Evolutionary conservation across 2,888 invertebrate genomes (phyloP).

Genomic region (Pammene fasciana): DNA sequence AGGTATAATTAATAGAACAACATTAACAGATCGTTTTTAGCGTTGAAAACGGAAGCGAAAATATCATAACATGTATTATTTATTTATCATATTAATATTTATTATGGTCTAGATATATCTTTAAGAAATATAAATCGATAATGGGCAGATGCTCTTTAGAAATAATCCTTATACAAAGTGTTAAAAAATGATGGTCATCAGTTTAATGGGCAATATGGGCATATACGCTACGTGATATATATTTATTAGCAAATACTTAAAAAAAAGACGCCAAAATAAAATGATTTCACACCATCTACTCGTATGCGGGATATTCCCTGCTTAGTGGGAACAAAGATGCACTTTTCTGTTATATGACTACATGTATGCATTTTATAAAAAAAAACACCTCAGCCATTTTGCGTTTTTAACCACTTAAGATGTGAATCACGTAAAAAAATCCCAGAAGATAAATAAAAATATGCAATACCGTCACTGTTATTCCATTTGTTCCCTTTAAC

Average conservation of each 20-base stretch:
- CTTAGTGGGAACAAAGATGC: too few relatives aligned
- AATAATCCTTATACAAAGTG: background rate
- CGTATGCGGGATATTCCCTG: too few relatives aligned
- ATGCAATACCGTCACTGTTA: slow-evolving; percentile 42
- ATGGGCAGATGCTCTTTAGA: slow-evolving; percentile 3
- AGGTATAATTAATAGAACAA: slow-evolving; percentile 74
- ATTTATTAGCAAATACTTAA: background rate
- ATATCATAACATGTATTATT: slow-evolving; percentile 61
- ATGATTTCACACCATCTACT: too few relatives aligned
- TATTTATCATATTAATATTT: slow-evolving; percentile 53
- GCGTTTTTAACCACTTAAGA: background rate
- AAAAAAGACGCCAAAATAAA: too few relatives aligned
- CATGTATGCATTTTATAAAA: too few relatives aligned
- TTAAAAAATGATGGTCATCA: too few relatives aligned
- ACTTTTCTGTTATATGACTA: too few relatives aligned
- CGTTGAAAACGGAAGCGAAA: slow-evolving; percentile 64
- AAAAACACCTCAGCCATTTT: too few relatives aligned
- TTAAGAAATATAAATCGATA: slow-evolving; percentile 15
- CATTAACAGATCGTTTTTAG: slow-evolving; percentile 71
- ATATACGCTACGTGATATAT: too few relatives aligned
- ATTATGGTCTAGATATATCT: slow-evolving; percentile 43
- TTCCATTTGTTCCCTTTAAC: slow-evolving; percentile 59
- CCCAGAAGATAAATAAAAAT: slow-evolving; percentile 18
- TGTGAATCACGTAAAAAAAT: slow-evolving; percentile 17
- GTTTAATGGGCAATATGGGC: too few relatives aligned